These are phyloP conservation scores for Astreopora myriophthalma DNA, from an alignment of 64 coral and sea anemone genomes.

Conservation along the genomic window DNA sequence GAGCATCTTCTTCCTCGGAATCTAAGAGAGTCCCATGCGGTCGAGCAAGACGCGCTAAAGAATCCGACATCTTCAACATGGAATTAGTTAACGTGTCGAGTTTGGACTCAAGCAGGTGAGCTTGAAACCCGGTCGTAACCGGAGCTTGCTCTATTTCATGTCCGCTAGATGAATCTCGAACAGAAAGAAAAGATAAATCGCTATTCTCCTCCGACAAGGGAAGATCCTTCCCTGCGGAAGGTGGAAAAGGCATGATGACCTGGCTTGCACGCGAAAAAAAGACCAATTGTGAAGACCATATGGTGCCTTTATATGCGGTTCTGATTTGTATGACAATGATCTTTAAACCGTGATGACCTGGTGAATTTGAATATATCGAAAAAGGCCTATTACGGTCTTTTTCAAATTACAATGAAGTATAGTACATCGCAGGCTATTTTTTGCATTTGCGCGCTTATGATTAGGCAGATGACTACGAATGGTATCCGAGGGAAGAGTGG, in stretches of 20 bases:
- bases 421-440: too few relatives aligned
- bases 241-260: not conserved
- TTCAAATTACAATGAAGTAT: too few relatives aligned
- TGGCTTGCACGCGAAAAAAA: not conserved
- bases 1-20: not conserved
- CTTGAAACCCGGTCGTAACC: not conserved
- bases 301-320: not conserved
- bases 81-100: not conserved
- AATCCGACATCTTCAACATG: conserved; percentile 1
- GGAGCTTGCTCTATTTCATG: not conserved
- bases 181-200: not conserved
- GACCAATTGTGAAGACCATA: not conserved
- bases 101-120: too few relatives aligned
- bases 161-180: not conserved
- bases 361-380: too few relatives aligned
- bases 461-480: too few relatives aligned
- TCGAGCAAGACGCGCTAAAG: not conserved
- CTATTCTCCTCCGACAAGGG: not conserved
- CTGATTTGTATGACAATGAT: not conserved
- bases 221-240: too few relatives aligned
- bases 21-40: not conserved
- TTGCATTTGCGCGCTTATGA: too few relatives aligned
- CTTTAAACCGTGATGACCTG: not conserved
- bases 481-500: too few relatives aligned
- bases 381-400: too few relatives aligned